Percentiles rank a stretch among this genome's conserved stretches.
Conservation (phyloP, 1,140 invertebrate species). For the Oppia nitens region DNA sequence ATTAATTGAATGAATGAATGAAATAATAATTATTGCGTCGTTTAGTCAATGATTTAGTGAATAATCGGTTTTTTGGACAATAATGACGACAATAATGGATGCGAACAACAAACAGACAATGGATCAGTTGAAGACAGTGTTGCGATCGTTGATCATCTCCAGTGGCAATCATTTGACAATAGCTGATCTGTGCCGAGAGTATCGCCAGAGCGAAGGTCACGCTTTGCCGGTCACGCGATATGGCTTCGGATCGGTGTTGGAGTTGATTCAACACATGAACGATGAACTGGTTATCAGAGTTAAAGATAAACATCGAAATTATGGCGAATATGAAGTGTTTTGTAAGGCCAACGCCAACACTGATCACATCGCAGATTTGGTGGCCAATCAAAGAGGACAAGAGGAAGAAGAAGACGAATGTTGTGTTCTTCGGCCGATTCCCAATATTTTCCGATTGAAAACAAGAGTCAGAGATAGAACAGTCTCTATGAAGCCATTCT, state of each 20-base stretch:
- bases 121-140: not conserved
- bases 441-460: not conserved
- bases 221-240: not conserved
- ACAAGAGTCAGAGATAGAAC: not conserved
- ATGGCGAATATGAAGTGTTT: not conserved
- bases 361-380: not conserved
- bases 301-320: not conserved
- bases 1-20: too few species aligned
- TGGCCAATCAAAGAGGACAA: not conserved
- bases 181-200: not conserved
- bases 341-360: not conserved
- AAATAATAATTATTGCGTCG: too few species aligned
- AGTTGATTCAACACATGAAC: not conserved
- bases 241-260: not conserved
- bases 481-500: not conserved
- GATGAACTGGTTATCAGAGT: not conserved
- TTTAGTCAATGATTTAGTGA: too few species aligned
- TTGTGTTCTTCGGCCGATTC: not conserved
- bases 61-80: too few species aligned
- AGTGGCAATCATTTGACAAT: not conserved
- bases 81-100: too few species aligned
- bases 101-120: not conserved
- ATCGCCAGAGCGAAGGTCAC: not conserved
- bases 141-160: not conserved
- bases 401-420: not conserved